Evolutionary conservation across 2,888 invertebrate genomes (phyloP), one percentile per base, ranked within the genome.

Genomic region (Drosophila tripunctata): DNA sequence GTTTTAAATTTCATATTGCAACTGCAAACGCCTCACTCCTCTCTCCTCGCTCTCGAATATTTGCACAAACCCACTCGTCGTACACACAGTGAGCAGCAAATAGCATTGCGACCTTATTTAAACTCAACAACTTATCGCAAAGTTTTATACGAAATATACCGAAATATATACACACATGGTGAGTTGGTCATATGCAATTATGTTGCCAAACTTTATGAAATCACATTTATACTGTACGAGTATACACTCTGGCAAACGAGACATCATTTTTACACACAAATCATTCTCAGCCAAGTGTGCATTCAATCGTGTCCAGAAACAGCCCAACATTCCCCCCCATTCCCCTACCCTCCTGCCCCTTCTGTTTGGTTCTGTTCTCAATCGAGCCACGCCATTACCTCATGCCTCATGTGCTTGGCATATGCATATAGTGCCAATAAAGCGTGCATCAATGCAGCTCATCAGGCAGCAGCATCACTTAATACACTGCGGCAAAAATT

Each of bases 1-100:
- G 88, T 85, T 85, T 84, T 77, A 79, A 87, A 85, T 84, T 84
- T 87, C 86, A 87, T 84, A 87, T 84, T 84, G 88, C 83, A 81
- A 81, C 82, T 82, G 82, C 87, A 78, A 60, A 52, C 51, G 57
- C 38, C 43, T 38, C 38, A 22, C 65, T 50, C 51, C 19, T 44
- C 14, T 8, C n/a, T 21, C 31, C 21, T 21, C 15, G 10, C 3
- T 10, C 14, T 6, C 21, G 12, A 24, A 27, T 24, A 27, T 27
- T 27, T 27, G 27, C 27, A 27, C 27, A 27, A 10, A 27, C n/a
- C n/a, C n/a, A n/a, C n/a, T n/a, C n/a, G n/a, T 60, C 60, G 60
- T 47, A 52, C 61, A 68, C 57, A 41, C n/a, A 10, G 10, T 27
- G 10, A 8, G 10, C 44, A 38, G 35, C 40, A 52, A 48, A 57